Percentiles rank a stretch among this genome's conserved stretches.
Evolutionary conservation across 2,113 vertebrate genomes (phyloP).

Genomic region (Esox niger): DNA sequence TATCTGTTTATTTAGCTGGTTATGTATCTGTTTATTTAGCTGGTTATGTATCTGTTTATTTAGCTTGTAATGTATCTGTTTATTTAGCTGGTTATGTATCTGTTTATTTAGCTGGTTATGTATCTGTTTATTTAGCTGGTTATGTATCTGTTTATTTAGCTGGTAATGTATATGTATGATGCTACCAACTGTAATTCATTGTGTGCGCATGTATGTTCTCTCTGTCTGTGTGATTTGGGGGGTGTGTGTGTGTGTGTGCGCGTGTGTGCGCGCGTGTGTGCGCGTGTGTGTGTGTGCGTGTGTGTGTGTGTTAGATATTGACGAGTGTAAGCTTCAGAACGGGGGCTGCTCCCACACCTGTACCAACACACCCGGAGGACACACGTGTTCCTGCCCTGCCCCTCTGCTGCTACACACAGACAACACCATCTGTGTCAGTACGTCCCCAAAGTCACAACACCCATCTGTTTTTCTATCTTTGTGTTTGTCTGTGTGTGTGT

Average conservation of each 20-base stretch:
- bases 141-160: neutral
- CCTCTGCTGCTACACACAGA: slow-evolving; percentile 66
- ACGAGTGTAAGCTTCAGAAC: slow-evolving; percentile 77
- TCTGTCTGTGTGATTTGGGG: slow-evolving; percentile 1
- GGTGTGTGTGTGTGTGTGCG: slow-evolving; percentile 17
- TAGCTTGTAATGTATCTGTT: too few relatives aligned
- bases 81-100: too few relatives aligned
- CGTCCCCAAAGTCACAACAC: slow-evolving; percentile 18
- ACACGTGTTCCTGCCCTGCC: slow-evolving; percentile 66
- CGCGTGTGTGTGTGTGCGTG: slow-evolving; percentile 14
- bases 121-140: too few relatives aligned
- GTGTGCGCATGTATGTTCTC: neutral
- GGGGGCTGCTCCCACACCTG: slow-evolving; percentile 76
- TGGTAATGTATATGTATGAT: neutral
- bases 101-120: too few relatives aligned
- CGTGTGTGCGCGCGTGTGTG: too few relatives aligned
- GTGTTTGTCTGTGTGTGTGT: slow-evolving; percentile 9
- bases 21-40: too few relatives aligned
- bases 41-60: too few relatives aligned
- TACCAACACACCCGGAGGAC: slow-evolving; percentile 70
- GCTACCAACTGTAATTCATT: neutral
- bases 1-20: too few relatives aligned
- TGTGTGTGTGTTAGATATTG: slow-evolving; percentile 60
- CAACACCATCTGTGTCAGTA: slow-evolving; percentile 70
- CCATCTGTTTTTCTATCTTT: neutral